Conservation (phyloP, 1,140 invertebrate genomes). For the Alviniconcha marisindica region DNA sequence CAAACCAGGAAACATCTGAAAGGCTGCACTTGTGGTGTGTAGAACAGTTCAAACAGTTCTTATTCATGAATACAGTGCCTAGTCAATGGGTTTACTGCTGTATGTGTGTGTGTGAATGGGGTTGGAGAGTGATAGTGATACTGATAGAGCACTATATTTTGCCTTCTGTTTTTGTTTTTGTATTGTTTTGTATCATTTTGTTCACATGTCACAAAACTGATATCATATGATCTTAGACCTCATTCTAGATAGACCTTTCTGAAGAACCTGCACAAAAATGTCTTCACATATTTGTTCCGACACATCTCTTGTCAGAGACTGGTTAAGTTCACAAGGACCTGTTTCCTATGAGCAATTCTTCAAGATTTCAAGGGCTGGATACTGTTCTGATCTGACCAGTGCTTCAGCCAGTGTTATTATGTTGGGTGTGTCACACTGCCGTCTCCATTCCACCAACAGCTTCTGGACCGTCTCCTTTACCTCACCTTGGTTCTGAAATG, state of each 20-base stretch:
- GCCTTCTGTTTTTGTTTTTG: too few species aligned
- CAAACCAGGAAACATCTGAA: too few species aligned
- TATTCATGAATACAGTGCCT: too few species aligned
- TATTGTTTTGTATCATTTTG: too few species aligned
- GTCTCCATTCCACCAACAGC: conserved; percentile 4
- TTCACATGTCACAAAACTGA: too few species aligned
- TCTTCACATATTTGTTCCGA: neutral
- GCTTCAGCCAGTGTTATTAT: conserved; percentile 5
- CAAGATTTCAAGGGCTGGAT: neutral
- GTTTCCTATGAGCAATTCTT: neutral
- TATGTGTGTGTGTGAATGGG: too few species aligned
- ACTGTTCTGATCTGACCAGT: conserved; percentile 15
- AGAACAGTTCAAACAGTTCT: too few species aligned
- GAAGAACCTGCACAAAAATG: neutral
- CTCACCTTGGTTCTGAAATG: neutral
- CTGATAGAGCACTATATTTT: too few species aligned
- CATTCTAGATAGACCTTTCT: neutral
- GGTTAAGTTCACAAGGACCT: neutral
- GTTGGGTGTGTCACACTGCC: neutral
- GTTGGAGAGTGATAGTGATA: too few species aligned
- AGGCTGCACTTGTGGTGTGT: too few species aligned
- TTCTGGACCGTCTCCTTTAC: conserved; percentile 8
- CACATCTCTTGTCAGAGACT: neutral
- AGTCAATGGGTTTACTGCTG: too few species aligned
- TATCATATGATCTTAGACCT: neutral